phyloP scores from a whole-genome alignment of 2,797 vertebrate species.

The Poeciliopsis infans region DNA sequence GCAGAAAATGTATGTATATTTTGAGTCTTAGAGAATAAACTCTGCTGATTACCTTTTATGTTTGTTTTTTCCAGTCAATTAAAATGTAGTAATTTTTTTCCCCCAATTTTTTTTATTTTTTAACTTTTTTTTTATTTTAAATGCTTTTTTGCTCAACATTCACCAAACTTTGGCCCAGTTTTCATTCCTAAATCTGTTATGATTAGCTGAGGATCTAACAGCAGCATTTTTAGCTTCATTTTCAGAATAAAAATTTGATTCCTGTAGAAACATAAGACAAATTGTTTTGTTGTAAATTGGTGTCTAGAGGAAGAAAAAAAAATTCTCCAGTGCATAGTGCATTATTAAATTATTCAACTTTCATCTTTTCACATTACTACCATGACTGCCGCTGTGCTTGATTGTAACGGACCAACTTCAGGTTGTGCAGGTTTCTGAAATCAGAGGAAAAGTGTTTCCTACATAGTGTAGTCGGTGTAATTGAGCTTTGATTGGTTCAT shows the following conservation, averaged over 20 bases:
- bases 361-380: too few relatives aligned
- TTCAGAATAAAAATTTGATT: too few relatives aligned
- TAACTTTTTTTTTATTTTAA: neutral
- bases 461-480: neutral
- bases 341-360: too few relatives aligned
- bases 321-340: too few relatives aligned
- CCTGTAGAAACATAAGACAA: too few relatives aligned
- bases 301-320: too few relatives aligned
- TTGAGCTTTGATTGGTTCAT: neutral
- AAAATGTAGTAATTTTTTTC: too few relatives aligned
- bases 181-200: neutral
- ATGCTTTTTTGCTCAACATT: neutral
- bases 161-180: neutral
- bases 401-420: neutral
- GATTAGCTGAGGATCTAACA: neutral
- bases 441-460: neutral
- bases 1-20: neutral
- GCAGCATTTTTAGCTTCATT: too few relatives aligned
- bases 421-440: neutral
- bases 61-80: neutral
- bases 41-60: neutral
- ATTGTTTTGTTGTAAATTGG: too few relatives aligned
- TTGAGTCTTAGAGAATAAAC: neutral
- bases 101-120: too few relatives aligned
- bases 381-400: neutral